Evolutionary conservation across 23 tunicate genomes (phyloP), one percentile per base, ranked within the genome.

Genomic region (Ascidia mentula): DNA sequence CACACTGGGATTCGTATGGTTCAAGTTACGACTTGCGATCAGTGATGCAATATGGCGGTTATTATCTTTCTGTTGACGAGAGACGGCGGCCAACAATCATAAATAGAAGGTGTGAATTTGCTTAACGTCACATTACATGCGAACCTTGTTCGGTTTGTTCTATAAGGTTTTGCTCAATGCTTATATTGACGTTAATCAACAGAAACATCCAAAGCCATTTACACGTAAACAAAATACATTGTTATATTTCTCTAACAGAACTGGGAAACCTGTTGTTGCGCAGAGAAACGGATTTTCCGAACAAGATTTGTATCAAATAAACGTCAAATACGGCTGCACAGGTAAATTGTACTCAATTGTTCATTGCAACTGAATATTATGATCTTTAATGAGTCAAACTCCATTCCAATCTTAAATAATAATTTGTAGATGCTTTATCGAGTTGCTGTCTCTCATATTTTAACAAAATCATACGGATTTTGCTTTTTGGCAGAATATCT

Each of bases 11-110:
- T 36, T 79, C 74, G 18, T 60, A 46, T 34, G 82, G 82, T 28
- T 79, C 82, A 4, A 70, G 72, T 2, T 79, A 79, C 73, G 82
- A 79, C 45, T 18, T 60, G 24, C 38, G 37, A 5, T 79, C 82
- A 1, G 53, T 79, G 30, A 79, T 79, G 82, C 82, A 79, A 6
- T 79, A 79, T 34, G 73, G 34, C 7, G 82, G 82, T 60, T 34
- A n/a, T 34, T 26, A 36, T 30, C 60, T 79, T 31, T 36, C 65
- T 13, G 75, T 34, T 6, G 75, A 36, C 75, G 39, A 71, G 33
- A 69, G 73, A 34, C 24, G 38, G 4, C 38, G 75, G 9, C 75
- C 39, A n/a, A 71, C 75, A 8, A 71, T 36, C 8, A 71, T 71
- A 20, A 6, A 34, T 2, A 71, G 34, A 71, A 36, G 75, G 38